Conservation (phyloP, 2,888 invertebrate species). For the Drosophila cyrtoloma region DNA sequence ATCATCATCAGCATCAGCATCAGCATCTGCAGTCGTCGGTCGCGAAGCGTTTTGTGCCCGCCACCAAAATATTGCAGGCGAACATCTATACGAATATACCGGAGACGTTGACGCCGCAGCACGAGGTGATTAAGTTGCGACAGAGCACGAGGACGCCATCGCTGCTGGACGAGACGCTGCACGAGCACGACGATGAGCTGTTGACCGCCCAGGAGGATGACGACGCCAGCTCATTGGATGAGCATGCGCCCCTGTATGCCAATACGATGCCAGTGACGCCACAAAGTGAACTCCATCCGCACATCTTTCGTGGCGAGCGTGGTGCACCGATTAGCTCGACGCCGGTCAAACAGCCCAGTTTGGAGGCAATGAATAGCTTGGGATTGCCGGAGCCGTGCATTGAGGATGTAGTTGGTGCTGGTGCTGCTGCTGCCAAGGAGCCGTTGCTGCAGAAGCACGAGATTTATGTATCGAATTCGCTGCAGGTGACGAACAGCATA, state of each 20-base stretch:
- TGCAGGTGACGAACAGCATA: conserved; percentile 83
- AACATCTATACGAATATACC: conserved; percentile 89
- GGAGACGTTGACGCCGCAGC: conserved; percentile 88
- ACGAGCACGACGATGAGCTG: conserved; percentile 82
- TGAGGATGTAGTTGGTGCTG: not conserved
- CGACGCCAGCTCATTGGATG: conserved; percentile 81
- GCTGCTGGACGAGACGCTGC: conserved; percentile 77
- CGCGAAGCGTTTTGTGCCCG: conserved; percentile 74
- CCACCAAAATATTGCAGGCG: conserved; percentile 84
- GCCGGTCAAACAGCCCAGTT: conserved; percentile 68
- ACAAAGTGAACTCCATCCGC: conserved; percentile 31
- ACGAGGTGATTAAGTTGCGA: conserved; percentile 86
- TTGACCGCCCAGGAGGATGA: conserved; percentile 69
- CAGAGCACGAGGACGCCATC: conserved; percentile 57
- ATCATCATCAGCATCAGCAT: conserved; percentile 24
- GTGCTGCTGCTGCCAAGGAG: conserved; percentile 40
- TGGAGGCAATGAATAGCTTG: conserved; percentile 83
- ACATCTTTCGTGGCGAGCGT: conserved; percentile 32
- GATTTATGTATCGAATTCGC: conserved; percentile 83
- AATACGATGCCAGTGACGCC: conserved; percentile 72
- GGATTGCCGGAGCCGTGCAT: conserved; percentile 72
- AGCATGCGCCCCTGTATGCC: conserved; percentile 83
- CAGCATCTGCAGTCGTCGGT: conserved; percentile 8
- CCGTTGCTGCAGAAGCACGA: conserved; percentile 81
- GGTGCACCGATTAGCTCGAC: conserved; percentile 41